Conservation (phyloP, 2,797 vertebrate genomes). For the Sylvilagus floridanus region DNA sequence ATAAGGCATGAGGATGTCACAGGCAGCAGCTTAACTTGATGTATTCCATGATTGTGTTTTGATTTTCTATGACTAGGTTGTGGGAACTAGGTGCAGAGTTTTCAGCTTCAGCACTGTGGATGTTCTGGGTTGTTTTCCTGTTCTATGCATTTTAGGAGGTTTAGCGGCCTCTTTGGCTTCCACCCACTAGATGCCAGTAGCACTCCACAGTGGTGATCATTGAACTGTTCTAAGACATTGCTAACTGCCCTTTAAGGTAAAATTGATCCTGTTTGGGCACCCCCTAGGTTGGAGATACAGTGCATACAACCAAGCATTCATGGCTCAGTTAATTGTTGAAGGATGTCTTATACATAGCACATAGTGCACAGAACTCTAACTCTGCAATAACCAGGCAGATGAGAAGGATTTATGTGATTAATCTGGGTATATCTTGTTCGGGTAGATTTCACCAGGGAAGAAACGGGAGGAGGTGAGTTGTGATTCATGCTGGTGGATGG, state of each 20-base stretch:
- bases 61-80: not conserved
- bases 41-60: too few species aligned
- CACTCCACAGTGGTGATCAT: not conserved
- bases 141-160: too few species aligned
- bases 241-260: too few species aligned
- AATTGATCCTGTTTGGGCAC: not conserved
- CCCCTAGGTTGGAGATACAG: not conserved
- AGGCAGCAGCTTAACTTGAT: too few species aligned
- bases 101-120: not conserved
- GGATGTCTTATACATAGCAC: not conserved
- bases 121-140: not conserved
- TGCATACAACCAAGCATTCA: not conserved
- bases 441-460: not conserved
- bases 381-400: not conserved
- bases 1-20: too few species aligned
- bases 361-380: not conserved
- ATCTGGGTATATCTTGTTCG: not conserved
- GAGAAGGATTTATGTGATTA: not conserved
- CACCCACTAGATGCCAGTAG: not conserved
- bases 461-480: not conserved
- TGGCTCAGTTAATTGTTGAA: not conserved
- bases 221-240: not conserved
- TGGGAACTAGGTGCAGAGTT: too few species aligned
- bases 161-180: not conserved
- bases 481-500: constrained; percentile 30